Evolutionary conservation across 2,888 invertebrate species (phyloP), one percentile per base, ranked within the genome.

Genomic region (Parnassius orleans): DNA sequence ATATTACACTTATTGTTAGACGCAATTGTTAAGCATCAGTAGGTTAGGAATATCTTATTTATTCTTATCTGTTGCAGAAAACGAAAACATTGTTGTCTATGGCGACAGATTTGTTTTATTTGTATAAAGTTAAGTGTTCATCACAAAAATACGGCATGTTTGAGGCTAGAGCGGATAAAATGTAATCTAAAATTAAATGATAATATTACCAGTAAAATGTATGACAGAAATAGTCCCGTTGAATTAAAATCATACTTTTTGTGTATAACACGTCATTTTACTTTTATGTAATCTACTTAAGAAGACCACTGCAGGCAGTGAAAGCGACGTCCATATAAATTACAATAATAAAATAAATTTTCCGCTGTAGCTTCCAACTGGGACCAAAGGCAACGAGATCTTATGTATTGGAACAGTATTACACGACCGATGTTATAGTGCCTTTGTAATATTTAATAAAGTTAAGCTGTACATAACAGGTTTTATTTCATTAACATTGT

Each of bases 371-470:
- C 56, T 55, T 42, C 52, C n/a, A 24, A 55, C 52, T 51, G 11
- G 50, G 41, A 59, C 47, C 63, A 51, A 63, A 63, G 63, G 63
- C 63, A 55, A 58, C 50, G 51, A 53, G 50, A 50, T 57, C 52
- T 60, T 53, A 53, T 57, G 56, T 69, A 69, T 68, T 74, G 76
- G 74, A 77, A 74, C 84, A 83, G 83, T 84, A 83, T 84, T 85
- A 83, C 67, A 64, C 72, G 72, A 75, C 73, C 75, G 72, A 76
- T 77, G 74, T 78, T 79, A 78, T 79, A 84, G 87, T 87, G 87
- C 87, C 87, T 87, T 84, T 83, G 78, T 80, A 83, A 82, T 85
- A 80, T 84, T 82, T 82, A 84, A 86, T 87, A 87, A 80, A 85
- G 81, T 80, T 69, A 76, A 72, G 68, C 72, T 66, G 67, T 62